phyloP scores from a whole-genome alignment of 2,797 vertebrate species.

The Capromys pilorides region DNA sequence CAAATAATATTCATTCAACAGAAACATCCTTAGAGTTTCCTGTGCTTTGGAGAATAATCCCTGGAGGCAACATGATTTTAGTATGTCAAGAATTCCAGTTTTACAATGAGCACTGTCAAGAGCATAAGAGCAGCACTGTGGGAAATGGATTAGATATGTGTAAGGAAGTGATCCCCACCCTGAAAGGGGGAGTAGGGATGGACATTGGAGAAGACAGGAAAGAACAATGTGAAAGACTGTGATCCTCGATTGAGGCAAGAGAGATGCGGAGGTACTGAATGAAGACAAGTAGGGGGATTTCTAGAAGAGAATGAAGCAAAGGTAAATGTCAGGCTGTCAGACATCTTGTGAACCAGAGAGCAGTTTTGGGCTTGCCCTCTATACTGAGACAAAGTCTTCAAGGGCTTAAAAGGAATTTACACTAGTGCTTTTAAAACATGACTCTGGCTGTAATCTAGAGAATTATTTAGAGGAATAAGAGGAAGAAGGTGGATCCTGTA shows the following conservation, averaged over 20 bases:
- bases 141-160: not conserved
- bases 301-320: not conserved
- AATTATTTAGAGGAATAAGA: not conserved
- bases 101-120: not conserved
- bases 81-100: not conserved
- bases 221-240: not conserved
- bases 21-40: not conserved
- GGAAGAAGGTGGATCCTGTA: not conserved
- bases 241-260: too few relatives aligned
- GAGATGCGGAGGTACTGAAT: not conserved
- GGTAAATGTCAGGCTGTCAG: not conserved
- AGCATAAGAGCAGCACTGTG: not conserved
- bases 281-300: not conserved
- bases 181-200: not conserved
- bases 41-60: not conserved
- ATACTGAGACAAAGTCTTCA: not conserved
- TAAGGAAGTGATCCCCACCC: not conserved
- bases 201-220: not conserved
- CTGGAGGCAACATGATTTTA: not conserved
- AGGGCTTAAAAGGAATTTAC: not conserved
- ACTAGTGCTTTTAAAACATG: not conserved
- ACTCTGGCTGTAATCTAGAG: not conserved
- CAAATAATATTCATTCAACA: conserved; percentile 13
- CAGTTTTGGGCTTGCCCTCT: not conserved
- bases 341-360: not conserved